These are phyloP conservation scores for Campylomormyrus numenius DNA, from an alignment of 2,113 vertebrate genomes.

Conservation along the genomic window DNA sequence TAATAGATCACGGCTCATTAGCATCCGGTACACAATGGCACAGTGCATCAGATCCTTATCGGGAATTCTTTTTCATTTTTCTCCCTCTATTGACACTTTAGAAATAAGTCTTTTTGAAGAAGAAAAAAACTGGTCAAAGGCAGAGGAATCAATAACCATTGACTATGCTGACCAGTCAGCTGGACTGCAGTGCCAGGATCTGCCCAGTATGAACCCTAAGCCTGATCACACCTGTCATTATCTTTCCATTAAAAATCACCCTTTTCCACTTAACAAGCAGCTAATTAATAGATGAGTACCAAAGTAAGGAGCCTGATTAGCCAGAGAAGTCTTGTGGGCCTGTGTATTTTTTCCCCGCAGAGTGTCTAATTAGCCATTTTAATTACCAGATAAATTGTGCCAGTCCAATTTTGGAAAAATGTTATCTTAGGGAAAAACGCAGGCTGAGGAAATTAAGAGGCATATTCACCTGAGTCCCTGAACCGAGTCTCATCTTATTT, in stretches of 20 bases:
- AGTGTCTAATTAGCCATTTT: constrained; percentile 19
- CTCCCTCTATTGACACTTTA: background rate
- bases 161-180: background rate
- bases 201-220: background rate
- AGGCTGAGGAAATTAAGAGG: background rate
- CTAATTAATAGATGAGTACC: constrained; percentile 14
- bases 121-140: background rate
- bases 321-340: background rate
- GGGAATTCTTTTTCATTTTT: background rate
- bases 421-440: background rate
- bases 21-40: background rate
- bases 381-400: constrained; percentile 15
- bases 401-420: background rate
- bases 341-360: background rate
- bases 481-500: background rate
- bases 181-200: background rate
- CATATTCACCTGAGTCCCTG: background rate
- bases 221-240: background rate
- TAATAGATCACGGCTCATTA: background rate
- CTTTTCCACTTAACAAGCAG: background rate
- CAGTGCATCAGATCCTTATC: background rate
- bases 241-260: constrained; percentile 15
- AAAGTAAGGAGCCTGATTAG: background rate
- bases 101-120: background rate
- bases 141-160: background rate